Percentiles rank a stretch among this genome's conserved stretches.
Evolutionary conservation across 2,113 vertebrate species (phyloP).

Genomic region (Zingel zingel): DNA sequence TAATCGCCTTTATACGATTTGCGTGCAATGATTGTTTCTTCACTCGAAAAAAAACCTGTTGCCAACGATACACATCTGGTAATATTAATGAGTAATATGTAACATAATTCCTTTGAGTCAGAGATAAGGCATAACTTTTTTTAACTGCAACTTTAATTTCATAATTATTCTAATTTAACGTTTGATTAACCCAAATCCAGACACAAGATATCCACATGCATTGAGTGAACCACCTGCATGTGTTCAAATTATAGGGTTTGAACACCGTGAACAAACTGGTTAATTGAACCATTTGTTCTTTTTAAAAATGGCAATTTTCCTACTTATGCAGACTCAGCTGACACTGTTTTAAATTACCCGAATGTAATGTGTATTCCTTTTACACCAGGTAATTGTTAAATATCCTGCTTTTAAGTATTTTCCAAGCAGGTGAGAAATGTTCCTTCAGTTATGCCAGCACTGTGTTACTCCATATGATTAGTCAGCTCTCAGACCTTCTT

Average conservation of each 20-base stretch:
- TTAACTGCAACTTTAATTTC: background rate
- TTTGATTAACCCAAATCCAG: no score
- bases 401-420: background rate
- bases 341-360: background rate
- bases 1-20: background rate
- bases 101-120: background rate
- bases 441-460: background rate
- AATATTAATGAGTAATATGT: background rate
- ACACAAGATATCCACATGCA: background rate
- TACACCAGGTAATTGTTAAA: no score
- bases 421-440: constrained; percentile 9
- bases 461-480: constrained; percentile 12
- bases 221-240: background rate
- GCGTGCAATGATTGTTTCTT: background rate
- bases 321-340: background rate
- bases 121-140: no score
- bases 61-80: background rate
- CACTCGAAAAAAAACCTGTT: rapidly evolving
- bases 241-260: background rate
- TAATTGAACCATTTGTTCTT: background rate
- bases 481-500: constrained; percentile 18
- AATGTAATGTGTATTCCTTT: background rate
- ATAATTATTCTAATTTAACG: background rate
- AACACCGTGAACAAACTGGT: background rate
- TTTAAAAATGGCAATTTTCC: background rate